Evolutionary conservation across 2,797 vertebrate genomes (phyloP), one percentile per base, ranked within the genome.

Genomic region (Lacerta agilis): DNA sequence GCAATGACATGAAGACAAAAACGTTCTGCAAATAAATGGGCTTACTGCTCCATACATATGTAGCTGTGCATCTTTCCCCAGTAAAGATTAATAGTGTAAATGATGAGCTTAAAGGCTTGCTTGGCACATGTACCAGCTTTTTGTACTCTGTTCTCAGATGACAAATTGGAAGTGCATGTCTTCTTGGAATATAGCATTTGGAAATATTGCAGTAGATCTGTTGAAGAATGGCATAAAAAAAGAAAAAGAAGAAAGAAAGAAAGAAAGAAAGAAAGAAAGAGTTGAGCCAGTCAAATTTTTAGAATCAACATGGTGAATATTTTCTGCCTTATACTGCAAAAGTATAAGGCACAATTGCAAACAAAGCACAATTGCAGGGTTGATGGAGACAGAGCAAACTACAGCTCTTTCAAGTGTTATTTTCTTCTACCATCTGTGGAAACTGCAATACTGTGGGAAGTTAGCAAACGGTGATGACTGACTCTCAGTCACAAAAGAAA

Each of bases 321-420:
- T 85, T 23, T 13, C 45, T 84, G 69, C 73, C 55, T 2, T n/a
- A n/a, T 72, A n/a, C 17, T 58, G 23, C 15, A 2, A 75, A 79
- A 55, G 25, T n/a, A n/a, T n/a, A n/a, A n/a, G n/a, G n/a, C n/a
- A n/a, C n/a, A n/a, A n/a, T n/a, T n/a, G n/a, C 13, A 79, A 23
- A 79, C 45, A 64, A 88, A 79, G 73, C 36, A 17, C 23, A 38
- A 55, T 33, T 11, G 18, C 33, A 27, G 27, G 58, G 33, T 2
- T 84, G 82, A 91, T 38, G 29, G 23, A 87, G 15, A 71, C 78
- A n/a, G 8, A 13, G 82, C 8, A 80, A 79, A 55, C 49, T 61
- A 73, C 33, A 72, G 23, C 41, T 45, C 29, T 87, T 79, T 90
- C 33, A 86, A 88, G 66, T 87, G 27, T n/a, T 27, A 10, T 18